These are phyloP conservation scores for Laodelphax striatellus DNA, from an alignment of 1,140 invertebrate species.

Conservation along the genomic window DNA sequence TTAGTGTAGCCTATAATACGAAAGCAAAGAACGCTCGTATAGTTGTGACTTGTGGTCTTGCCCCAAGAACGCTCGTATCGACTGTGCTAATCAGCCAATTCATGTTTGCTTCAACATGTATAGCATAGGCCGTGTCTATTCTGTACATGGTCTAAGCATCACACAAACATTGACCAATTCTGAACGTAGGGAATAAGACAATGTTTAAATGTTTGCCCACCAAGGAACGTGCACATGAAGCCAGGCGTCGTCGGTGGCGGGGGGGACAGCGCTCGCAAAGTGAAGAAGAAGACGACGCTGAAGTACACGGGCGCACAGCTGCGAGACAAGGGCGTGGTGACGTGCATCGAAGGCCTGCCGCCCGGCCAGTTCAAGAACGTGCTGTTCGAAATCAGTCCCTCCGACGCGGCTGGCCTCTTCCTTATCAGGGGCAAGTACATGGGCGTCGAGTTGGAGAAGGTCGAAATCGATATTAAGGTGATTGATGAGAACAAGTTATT, in stretches of 20 bases:
- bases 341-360: constrained; percentile 59
- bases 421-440: constrained; percentile 64
- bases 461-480: constrained; percentile 56
- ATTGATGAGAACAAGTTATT: constrained; percentile 6
- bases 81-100: no score
- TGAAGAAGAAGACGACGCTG: constrained; percentile 47
- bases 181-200: no score
- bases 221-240: constrained; percentile 35
- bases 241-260: neutral
- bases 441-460: constrained; percentile 65
- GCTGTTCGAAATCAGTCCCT: constrained; percentile 62
- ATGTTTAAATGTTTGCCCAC: no score
- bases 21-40: no score
- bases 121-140: no score
- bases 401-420: constrained; percentile 56
- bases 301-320: constrained; percentile 62
- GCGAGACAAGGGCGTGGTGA: constrained; percentile 58
- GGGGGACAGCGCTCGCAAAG: constrained; percentile 25
- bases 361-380: constrained; percentile 61
- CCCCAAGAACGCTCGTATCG: no score
- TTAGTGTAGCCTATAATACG: no score
- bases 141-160: no score
- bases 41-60: no score
- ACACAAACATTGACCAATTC: no score
- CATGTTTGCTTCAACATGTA: no score